These are phyloP conservation scores for Poeciliopsis occidentalis DNA, from an alignment of 2,113 vertebrate genomes.

Conservation along the genomic window DNA sequence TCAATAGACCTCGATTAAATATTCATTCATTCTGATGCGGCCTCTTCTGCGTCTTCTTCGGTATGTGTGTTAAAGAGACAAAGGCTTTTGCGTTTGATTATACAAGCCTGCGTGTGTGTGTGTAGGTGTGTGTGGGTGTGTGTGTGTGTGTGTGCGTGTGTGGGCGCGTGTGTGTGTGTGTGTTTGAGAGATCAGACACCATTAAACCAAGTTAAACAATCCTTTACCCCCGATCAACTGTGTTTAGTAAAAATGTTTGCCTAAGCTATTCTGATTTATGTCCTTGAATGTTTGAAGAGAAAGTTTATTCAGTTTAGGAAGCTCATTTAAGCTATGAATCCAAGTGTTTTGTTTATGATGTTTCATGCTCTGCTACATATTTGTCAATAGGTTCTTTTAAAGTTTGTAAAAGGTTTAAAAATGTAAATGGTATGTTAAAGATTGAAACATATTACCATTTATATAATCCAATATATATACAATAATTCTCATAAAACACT, in stretches of 20 bases:
- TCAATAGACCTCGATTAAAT: constrained; percentile 85
- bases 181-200: constrained; percentile 65
- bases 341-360: constrained; percentile 19
- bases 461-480: neutral
- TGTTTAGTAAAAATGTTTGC: constrained; percentile 62
- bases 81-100: constrained; percentile 81
- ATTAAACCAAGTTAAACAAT: constrained; percentile 74
- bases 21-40: constrained; percentile 82
- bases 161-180: constrained; percentile 21
- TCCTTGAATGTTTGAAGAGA: constrained; percentile 66
- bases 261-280: constrained; percentile 49
- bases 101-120: constrained; percentile 53
- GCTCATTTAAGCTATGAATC: constrained; percentile 33
- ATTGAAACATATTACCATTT: neutral
- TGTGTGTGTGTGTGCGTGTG: too few relatives aligned
- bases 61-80: constrained; percentile 78
- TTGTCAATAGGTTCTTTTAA: neutral
- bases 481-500: too few relatives aligned
- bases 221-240: constrained; percentile 61
- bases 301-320: constrained; percentile 45
- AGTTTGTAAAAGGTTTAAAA: neutral
- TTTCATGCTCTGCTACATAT: constrained; percentile 12
- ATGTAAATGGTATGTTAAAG: neutral
- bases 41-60: constrained; percentile 77
- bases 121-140: too few relatives aligned